phyloP scores from a whole-genome alignment of 2,797 vertebrate species.

The Phaenicophaeus curvirostris region DNA sequence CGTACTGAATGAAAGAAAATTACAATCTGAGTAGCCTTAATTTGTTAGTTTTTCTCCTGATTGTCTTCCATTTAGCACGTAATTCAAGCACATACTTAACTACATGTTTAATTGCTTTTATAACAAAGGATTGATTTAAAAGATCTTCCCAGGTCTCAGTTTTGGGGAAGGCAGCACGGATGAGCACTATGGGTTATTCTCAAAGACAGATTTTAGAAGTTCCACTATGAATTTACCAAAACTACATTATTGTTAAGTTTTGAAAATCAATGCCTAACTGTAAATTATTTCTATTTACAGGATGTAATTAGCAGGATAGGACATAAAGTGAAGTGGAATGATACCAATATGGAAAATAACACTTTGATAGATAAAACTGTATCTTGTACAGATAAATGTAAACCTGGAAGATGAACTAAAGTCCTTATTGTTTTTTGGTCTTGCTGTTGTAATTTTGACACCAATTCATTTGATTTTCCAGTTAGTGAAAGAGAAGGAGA shows the following conservation, averaged over 20 bases:
- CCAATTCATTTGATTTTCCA: neutral
- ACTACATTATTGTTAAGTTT: slow-evolving; percentile 10
- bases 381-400: slow-evolving; percentile 27
- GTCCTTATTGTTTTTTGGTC: neutral
- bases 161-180: neutral
- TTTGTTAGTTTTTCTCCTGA: neutral
- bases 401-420: neutral
- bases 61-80: neutral
- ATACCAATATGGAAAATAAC: slow-evolving; percentile 26
- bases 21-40: neutral
- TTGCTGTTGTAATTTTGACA: neutral
- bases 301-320: slow-evolving; percentile 42
- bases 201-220: slow-evolving; percentile 2
- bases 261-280: slow-evolving; percentile 19
- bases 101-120: neutral
- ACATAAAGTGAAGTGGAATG: slow-evolving; percentile 27
- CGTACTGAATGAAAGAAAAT: neutral
- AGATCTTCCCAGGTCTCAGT: neutral
- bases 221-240: neutral
- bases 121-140: neutral
- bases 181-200: neutral
- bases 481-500: neutral
- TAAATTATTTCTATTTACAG: slow-evolving; percentile 32
- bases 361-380: neutral
- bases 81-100: neutral